Evolutionary conservation across 2,888 invertebrate genomes (phyloP).

Genomic region (Willowsia nigromaculata): DNA sequence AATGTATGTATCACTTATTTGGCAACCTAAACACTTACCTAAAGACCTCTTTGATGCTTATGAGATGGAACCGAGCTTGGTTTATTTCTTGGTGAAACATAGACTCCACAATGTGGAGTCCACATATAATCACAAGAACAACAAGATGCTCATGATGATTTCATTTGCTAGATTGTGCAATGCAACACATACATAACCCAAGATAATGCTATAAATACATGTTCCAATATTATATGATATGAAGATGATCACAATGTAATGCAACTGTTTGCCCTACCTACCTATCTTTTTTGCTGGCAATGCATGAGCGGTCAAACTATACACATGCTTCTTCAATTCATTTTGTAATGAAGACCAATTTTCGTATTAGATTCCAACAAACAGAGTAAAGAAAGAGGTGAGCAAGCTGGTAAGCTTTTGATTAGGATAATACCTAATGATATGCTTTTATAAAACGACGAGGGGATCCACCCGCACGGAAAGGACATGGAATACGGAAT

Average conservation of each 20-base stretch:
- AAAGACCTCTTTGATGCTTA: too few species aligned
- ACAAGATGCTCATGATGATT: slow-evolving; percentile 25
- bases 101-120: too few species aligned
- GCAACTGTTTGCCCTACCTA: not conserved
- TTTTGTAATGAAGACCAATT: slow-evolving; percentile 45
- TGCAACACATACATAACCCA: not conserved
- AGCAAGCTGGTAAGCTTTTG: not conserved
- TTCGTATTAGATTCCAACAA: slow-evolving; percentile 15
- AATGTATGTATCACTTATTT: too few species aligned
- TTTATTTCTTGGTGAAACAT: not conserved
- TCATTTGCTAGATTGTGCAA: slow-evolving; percentile 1
- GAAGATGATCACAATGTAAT: not conserved
- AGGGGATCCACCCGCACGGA: slow-evolving; percentile 70
- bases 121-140: not conserved
- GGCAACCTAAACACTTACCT: too few species aligned
- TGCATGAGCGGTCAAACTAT: slow-evolving; percentile 46
- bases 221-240: not conserved
- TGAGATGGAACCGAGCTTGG: not conserved
- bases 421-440: slow-evolving; percentile 14
- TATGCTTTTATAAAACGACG: not conserved
- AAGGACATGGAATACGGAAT: slow-evolving; percentile 73
- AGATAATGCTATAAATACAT: not conserved
- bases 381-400: not conserved
- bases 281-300: not conserved
- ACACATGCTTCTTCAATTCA: slow-evolving; percentile 44